A percentile compares a stretch with the other conserved stretches of the same genome.
Conservation (phyloP, 2,797 vertebrate genomes). For the Cyclura pinguis region DNA sequence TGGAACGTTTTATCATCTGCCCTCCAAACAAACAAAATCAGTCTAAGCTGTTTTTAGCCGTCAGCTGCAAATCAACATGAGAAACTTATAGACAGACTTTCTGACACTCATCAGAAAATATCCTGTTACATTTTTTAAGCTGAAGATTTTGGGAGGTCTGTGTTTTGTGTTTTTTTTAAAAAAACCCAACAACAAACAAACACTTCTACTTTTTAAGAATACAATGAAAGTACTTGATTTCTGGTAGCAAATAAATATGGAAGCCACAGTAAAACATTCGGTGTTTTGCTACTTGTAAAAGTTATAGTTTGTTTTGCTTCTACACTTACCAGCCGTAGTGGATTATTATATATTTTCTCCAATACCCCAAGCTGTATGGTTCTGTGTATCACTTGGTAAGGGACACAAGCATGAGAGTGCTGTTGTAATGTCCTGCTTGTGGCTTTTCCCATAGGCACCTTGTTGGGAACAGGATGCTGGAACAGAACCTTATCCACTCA, state of each 20-base stretch:
- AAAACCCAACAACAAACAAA: constrained; percentile 49
- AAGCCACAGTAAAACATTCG: constrained; percentile 40
- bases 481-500: not conserved
- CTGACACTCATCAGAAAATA: constrained; percentile 71
- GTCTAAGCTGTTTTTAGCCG: constrained; percentile 81
- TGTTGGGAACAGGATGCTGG: not conserved
- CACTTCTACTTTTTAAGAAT: constrained; percentile 57
- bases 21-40: constrained; percentile 80
- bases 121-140: constrained; percentile 62
- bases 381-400: not conserved
- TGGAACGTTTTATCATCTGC: constrained; percentile 82
- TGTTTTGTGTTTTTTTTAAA: constrained; percentile 34
- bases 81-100: constrained; percentile 70
- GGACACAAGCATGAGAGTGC: not conserved
- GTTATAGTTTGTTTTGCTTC: not conserved
- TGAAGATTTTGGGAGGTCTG: not conserved
- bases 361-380: not conserved
- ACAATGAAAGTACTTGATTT: constrained; percentile 61
- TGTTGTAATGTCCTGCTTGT: not conserved
- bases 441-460: not conserved
- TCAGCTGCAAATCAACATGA: constrained; percentile 76
- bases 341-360: too few relatives aligned
- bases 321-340: too few relatives aligned
- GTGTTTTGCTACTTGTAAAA: constrained; percentile 7
- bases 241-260: constrained; percentile 57